Base-by-base conservation (phyloP, 2,113 vertebrate genomes). In the Dasyornis broadbenti region DNA sequence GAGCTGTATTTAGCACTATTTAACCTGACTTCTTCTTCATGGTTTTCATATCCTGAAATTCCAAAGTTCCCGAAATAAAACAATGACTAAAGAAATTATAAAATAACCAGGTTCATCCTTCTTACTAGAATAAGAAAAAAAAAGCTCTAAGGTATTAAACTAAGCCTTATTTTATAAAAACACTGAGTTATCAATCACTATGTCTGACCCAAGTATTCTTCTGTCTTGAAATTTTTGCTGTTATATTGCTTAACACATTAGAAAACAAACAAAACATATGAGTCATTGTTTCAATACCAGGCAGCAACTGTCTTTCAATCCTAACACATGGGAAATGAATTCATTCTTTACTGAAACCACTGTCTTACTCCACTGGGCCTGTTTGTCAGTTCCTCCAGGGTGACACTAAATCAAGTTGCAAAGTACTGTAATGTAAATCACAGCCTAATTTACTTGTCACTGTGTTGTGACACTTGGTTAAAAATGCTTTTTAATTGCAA, bases 401-500 rank as follows among this genome's bases (percentile, higher is more conserved):
- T 97, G 96, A 97, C 96, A 98, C 82, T 98, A 97, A 97, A 98
- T 98, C 97, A 98, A 97, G 96, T 83, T 87, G 93, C 90, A 97
- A 95, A 86, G 94, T 97, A 94, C 86, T 96, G 87, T 92, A 96
- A 97, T 96, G 96, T 98, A 98, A 98, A 98, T 98, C 97, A 97
- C 93, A 97, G 97, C 85, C 97, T 98, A 98, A 98, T 98, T 98
- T 98, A 98, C 97, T 97, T 97, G 98, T 98, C 98, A 98, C 90
- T 96, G 82, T 98, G 97, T 98, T 98, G 97, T 98, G 98, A 98
- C 97, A 98, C 96, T 98, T 97, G 92, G 96, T 97, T 98, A 97
- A 98, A 98, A 98, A 98, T 97, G 97, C 89, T 97, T 98, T 98
- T 98, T 98, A 98, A 98, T 98, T 98, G 97, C 97, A 96, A 95